A percentile compares a stretch with the other conserved stretches of the same genome.
Evolutionary conservation across 2,797 vertebrate species (phyloP).

Genomic region (Fundulus diaphanus): DNA sequence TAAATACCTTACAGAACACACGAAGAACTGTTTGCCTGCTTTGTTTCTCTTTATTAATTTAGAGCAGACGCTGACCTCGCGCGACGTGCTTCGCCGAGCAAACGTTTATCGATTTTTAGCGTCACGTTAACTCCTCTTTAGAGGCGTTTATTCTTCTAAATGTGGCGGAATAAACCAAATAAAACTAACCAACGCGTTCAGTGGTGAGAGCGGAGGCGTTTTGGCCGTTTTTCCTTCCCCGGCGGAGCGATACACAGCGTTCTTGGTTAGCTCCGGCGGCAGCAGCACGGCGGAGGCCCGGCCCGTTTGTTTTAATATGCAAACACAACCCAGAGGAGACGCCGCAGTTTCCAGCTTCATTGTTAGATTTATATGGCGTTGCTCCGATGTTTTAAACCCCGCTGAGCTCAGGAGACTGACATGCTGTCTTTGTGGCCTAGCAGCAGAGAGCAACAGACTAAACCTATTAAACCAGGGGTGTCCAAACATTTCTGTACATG

Average conservation of each 20-base stretch:
- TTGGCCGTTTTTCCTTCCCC: not conserved
- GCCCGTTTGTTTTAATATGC: not conserved
- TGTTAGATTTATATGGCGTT: too few relatives aligned
- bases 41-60: not conserved
- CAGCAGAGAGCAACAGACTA: not conserved
- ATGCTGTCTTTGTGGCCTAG: not conserved
- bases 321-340: not conserved
- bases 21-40: not conserved
- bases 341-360: not conserved
- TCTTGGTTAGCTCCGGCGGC: not conserved
- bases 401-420: not conserved
- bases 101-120: not conserved
- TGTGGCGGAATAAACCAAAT: rapidly evolving
- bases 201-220: rapidly evolving
- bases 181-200: rapidly evolving
- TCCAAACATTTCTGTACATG: too few relatives aligned
- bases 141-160: too few relatives aligned
- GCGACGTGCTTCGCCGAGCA: not conserved
- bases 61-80: not conserved
- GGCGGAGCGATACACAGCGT: conserved; percentile 38
- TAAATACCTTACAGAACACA: conserved; percentile 22
- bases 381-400: not conserved
- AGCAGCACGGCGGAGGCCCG: conserved; percentile 47
- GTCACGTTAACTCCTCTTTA: not conserved
- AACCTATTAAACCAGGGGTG: not conserved